Evolutionary conservation across 1,140 invertebrate genomes (phyloP).

Genomic region (Vanessa atalanta): DNA sequence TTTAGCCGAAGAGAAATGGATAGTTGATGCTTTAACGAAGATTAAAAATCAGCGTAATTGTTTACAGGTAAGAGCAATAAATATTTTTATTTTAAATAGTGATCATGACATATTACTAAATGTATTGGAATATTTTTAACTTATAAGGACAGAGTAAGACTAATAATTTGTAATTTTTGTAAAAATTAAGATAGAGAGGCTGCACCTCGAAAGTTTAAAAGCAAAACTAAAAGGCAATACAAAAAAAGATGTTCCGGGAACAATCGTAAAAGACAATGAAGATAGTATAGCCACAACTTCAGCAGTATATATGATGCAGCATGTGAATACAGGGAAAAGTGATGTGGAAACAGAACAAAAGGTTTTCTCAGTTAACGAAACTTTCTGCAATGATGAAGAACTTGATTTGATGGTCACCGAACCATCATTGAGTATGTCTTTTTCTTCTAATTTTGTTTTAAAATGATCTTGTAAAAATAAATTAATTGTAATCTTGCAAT

Average conservation of each 20-base stretch:
- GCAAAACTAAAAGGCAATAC: conserved; percentile 32
- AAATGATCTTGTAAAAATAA: too few relatives aligned
- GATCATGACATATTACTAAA: too few relatives aligned
- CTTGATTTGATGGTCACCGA: conserved; percentile 52
- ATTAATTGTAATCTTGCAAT: too few relatives aligned
- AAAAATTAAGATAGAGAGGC: conserved; percentile 60
- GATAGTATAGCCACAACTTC: conserved; percentile 24
- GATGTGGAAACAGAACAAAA: conserved; percentile 3
- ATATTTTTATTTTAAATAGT: too few relatives aligned
- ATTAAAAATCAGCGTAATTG: conserved; percentile 62
- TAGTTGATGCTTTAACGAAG: conserved; percentile 52
- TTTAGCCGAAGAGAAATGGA: conserved; percentile 63
- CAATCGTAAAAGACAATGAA: background rate
- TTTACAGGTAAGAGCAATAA: conserved; percentile 51
- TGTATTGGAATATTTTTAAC: background rate
- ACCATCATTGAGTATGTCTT: conserved; percentile 46
- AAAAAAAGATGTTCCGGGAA: conserved; percentile 20
- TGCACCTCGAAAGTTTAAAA: conserved; percentile 62
- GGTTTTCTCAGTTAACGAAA: conserved; percentile 37
- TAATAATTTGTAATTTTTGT: background rate
- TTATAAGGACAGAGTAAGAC: background rate
- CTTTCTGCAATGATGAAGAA: conserved; percentile 52
- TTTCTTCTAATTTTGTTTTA: background rate
- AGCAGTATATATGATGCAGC: conserved; percentile 50
- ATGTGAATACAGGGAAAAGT: conserved; percentile 10